Conservation (phyloP, 2,888 invertebrate species). For the Xestia rhomboidea region DNA sequence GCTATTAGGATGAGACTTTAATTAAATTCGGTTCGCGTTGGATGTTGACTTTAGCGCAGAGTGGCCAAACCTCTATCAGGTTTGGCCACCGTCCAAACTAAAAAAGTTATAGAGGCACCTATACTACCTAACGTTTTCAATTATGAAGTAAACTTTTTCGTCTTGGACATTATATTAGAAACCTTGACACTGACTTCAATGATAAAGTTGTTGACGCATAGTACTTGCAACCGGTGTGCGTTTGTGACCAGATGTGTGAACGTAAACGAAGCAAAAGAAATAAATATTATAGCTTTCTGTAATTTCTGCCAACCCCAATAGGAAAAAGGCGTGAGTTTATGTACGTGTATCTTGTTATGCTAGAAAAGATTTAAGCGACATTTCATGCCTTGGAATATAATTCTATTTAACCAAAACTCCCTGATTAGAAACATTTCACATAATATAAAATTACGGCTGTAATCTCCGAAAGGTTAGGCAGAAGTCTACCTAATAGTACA, state of each 20-base stretch:
- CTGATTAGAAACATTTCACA: no score
- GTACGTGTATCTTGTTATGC: background rate
- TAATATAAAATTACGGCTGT: background rate
- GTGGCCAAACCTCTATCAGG: no score
- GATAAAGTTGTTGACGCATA: background rate
- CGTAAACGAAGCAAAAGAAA: background rate
- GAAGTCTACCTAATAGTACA: background rate
- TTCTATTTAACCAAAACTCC: no score
- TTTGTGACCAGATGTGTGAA: background rate
- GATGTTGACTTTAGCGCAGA: background rate
- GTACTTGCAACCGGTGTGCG: background rate
- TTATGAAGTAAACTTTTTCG: background rate
- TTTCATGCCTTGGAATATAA: background rate
- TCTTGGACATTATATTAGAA: background rate
- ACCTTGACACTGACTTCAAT: background rate
- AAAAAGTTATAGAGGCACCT: background rate
- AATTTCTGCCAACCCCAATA: background rate
- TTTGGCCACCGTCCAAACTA: conserved; percentile 25
- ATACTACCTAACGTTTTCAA: background rate
- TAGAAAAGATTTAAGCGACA: background rate
- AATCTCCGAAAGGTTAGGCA: background rate
- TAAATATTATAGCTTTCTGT: background rate
- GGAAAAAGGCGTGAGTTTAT: background rate
- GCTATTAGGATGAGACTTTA: background rate
- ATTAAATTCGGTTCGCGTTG: background rate